Conservation (phyloP, 2,888 invertebrate species). For the Eucriotettix oculatus region DNA sequence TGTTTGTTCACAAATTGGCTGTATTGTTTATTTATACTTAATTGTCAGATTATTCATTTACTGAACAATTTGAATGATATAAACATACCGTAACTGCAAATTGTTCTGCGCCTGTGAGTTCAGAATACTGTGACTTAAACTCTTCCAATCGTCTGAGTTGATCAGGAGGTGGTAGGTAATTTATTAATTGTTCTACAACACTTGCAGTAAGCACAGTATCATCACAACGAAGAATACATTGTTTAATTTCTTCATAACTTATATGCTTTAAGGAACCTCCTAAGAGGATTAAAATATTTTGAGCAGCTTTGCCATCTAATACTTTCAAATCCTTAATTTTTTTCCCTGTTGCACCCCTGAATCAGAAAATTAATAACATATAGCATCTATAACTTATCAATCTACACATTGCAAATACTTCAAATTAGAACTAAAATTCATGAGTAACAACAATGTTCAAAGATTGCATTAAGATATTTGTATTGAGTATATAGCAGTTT, state of each 20-base stretch:
- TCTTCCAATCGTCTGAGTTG: slow-evolving; percentile 71
- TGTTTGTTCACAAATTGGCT: no score
- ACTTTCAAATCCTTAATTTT: slow-evolving; percentile 85
- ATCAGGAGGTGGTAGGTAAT: slow-evolving; percentile 84
- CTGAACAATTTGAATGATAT: no score
- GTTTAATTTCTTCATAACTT: slow-evolving; percentile 63
- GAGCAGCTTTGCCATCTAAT: slow-evolving; percentile 81
- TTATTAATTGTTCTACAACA: slow-evolving; percentile 74
- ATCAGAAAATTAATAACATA: slow-evolving; percentile 2
- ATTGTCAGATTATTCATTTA: no score
- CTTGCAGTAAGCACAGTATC: slow-evolving; percentile 71
- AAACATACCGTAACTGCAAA: slow-evolving; percentile 64
- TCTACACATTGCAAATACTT: no score
- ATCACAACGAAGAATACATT: slow-evolving; percentile 72
- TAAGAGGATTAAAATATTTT: slow-evolving; percentile 74
- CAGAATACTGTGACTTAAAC: slow-evolving; percentile 57
- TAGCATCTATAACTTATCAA: no score
- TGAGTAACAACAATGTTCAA: no score
- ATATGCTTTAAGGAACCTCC: slow-evolving; percentile 77
- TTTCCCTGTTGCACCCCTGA: slow-evolving; percentile 49
- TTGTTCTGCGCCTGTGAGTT: slow-evolving; percentile 84
- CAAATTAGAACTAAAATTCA: no score
- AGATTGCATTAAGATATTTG: no score
- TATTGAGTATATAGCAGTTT: no score
- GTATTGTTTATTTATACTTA: no score